A percentile compares a stretch with the other conserved stretches of the same genome.
Conservation (phyloP, 2,888 invertebrate species). For the Nephrotoma flavescens region DNA sequence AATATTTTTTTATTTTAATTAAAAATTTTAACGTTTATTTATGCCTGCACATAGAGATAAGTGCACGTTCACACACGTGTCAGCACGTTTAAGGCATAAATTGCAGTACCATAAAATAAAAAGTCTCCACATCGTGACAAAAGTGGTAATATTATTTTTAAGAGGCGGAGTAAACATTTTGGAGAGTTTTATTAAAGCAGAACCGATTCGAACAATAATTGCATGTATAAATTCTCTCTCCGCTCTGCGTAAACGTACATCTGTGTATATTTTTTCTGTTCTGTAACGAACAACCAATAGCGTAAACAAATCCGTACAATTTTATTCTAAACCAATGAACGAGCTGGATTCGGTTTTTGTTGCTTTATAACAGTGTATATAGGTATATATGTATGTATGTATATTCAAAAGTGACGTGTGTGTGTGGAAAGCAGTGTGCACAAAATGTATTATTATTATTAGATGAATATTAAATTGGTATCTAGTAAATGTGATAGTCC, state of each 20-base stretch:
- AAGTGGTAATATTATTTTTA: not conserved
- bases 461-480: not conserved
- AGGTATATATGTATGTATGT: not conserved
- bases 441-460: too few species aligned
- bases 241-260: not conserved
- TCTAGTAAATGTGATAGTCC: not conserved
- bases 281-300: not conserved
- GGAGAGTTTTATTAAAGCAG: not conserved
- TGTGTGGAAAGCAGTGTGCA: not conserved
- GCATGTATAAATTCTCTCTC: not conserved
- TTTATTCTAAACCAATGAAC: not conserved
- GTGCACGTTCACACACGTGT: not conserved
- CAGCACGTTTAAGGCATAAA: too few species aligned
- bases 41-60: not conserved
- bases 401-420: not conserved
- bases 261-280: not conserved
- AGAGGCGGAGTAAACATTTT: not conserved
- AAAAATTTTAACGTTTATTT: not conserved
- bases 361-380: not conserved
- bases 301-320: not conserved
- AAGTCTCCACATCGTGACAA: not conserved
- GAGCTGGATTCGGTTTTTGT: not conserved
- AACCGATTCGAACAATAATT: not conserved
- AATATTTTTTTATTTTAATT: not conserved
- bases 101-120: not conserved